Evolutionary conservation across 2,888 invertebrate species (phyloP).

Genomic region (Apantesis nais): DNA sequence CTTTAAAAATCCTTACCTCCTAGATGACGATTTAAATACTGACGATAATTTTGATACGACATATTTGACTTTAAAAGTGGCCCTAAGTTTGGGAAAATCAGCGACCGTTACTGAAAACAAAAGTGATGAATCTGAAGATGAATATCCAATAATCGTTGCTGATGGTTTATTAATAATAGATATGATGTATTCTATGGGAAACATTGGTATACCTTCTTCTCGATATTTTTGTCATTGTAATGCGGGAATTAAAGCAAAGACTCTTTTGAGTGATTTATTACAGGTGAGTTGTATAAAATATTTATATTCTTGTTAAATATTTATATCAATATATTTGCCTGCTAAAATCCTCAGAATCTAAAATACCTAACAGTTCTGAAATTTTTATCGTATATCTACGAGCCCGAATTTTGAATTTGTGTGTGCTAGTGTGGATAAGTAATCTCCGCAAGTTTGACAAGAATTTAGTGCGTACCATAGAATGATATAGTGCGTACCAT

Average conservation of each 20-base stretch:
- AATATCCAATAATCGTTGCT: slow-evolving; percentile 65
- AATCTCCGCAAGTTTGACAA: too few relatives aligned
- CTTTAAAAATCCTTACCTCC: slow-evolving; percentile 67
- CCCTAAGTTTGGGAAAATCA: slow-evolving; percentile 56
- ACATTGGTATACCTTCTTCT: slow-evolving; percentile 61
- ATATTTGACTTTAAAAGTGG: slow-evolving; percentile 71
- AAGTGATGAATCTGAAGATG: not conserved
- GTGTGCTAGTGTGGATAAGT: too few relatives aligned
- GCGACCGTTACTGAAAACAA: slow-evolving; percentile 19
- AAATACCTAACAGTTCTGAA: not conserved
- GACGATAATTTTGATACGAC: slow-evolving; percentile 65
- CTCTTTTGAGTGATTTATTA: slow-evolving; percentile 64
- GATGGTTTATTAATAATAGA: slow-evolving; percentile 72
- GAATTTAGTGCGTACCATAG: too few relatives aligned
- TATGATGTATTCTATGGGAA: slow-evolving; percentile 63
- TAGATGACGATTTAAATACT: slow-evolving; percentile 54
- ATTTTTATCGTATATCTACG: not conserved
- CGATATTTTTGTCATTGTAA: slow-evolving; percentile 66
- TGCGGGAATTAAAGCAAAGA: slow-evolving; percentile 59
- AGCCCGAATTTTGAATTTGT: not conserved
- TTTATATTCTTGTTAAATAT: not conserved
- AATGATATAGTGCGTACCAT: too few relatives aligned
- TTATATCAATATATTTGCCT: not conserved
- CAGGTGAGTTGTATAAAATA: slow-evolving; percentile 54
- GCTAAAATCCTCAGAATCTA: not conserved